Percentiles rank a stretch among this genome's conserved stretches.
phyloP scores from a whole-genome alignment of 1,140 invertebrate genomes.

The Panagrolaimus sp. region DNA sequence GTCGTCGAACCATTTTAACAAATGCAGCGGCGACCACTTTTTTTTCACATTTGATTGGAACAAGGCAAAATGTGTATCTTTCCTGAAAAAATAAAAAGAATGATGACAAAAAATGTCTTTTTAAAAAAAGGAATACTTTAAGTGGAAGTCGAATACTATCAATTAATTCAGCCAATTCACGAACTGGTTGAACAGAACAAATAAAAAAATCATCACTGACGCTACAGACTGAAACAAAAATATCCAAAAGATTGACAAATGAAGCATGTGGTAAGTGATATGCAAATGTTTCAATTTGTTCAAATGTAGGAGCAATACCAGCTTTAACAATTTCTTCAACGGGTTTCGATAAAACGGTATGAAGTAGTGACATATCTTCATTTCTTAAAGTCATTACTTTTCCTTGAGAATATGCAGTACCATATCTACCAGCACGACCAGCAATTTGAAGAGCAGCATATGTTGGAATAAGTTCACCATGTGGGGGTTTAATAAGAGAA shows the following conservation, averaged over 20 bases:
- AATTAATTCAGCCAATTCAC: constrained; percentile 91
- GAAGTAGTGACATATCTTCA: constrained; percentile 75
- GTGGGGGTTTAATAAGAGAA: constrained; percentile 77
- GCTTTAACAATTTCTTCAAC: constrained; percentile 64
- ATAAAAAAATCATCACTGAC: constrained; percentile 92
- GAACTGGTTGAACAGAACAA: constrained; percentile 80
- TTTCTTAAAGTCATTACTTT: constrained; percentile 77
- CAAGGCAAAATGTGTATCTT: constrained; percentile 91
- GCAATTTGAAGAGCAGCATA: constrained; percentile 93
- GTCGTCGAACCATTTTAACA: constrained; percentile 79
- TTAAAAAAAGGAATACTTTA: constrained; percentile 63
- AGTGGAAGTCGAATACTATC: constrained; percentile 84
- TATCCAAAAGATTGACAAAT: constrained; percentile 86
- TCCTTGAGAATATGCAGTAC: constrained; percentile 75
- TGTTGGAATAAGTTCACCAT: constrained; percentile 82
- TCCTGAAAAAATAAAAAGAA: constrained; percentile 77
- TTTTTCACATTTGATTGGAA: constrained; percentile 74
- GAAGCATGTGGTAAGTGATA: constrained; percentile 88
- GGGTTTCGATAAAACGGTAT: constrained; percentile 60
- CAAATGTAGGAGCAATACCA: constrained; percentile 89
- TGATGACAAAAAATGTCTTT: constrained; percentile 86
- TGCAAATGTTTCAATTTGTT: constrained; percentile 95
- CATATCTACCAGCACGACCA: constrained; percentile 84
- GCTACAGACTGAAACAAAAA: constrained; percentile 83
- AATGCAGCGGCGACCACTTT: constrained; percentile 33